Base-by-base conservation (phyloP, 1,140 invertebrate species). In the Diachasma alloeum region DNA sequence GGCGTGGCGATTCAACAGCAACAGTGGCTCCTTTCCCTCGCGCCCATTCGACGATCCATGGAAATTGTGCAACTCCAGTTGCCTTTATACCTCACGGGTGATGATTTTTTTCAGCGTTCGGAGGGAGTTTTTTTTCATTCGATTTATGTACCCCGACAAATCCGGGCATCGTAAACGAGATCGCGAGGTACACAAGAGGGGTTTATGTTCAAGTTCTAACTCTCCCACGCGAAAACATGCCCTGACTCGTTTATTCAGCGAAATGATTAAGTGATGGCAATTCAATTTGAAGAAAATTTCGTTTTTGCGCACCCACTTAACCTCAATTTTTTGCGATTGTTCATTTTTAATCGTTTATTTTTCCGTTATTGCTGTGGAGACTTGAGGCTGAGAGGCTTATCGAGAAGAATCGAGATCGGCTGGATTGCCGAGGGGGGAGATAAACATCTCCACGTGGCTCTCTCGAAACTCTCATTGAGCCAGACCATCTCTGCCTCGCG, bases 11-110 rank as follows among this genome's bases (percentile, higher is more conserved):
- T 63, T 26, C 15, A 59, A 59, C 19, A 66, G 73, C 67, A 63
- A 31, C 24, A 48, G 46, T 74, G 72, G 72, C 72, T 73, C 72
- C 72, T 74, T 74, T 74, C 72, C 72, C 72, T 74, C 36, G 31
- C 59, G 46, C 68, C 53, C 56, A 71, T 70, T 48, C 46, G 74
- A 63, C 19, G 68, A 74, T 77, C 66, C 48, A 59, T 78, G 72
- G 68, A 78, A 78, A 78, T 78, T 78, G 72, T 74, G 76, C 72
- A 78, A 78, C 76, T 53, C 48, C 8, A n/a, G 59, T 69, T 67
- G 17, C 53, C 31, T 17, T 53, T 48, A 37, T 69, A 15, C 36
- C 44, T 68, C 42, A 44, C 15, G 19, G 39, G 39, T 67, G 56
- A 74, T 66, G 37, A 67, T 74, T 66, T 66, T 67, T 74, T 63